phyloP scores from a whole-genome alignment of 2,113 vertebrate genomes.

The Columba janthina region DNA sequence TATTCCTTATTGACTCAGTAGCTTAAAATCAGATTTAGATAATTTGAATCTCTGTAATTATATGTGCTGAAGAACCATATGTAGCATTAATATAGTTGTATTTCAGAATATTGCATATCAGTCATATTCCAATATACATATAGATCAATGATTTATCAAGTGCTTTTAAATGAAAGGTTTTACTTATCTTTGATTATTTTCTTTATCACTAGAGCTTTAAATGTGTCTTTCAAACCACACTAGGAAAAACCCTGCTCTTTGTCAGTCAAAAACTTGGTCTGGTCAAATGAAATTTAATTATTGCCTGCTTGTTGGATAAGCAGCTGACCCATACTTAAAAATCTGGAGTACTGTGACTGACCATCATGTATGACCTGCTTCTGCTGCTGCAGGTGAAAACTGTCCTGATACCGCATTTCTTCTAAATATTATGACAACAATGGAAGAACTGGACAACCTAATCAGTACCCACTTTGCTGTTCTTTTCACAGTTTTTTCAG shows the following conservation, averaged over 20 bases:
- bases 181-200: neutral
- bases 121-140: neutral
- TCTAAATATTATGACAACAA: neutral
- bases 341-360: neutral
- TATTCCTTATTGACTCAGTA: neutral
- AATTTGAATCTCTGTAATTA: neutral
- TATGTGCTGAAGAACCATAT: neutral
- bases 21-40: neutral
- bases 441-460: neutral
- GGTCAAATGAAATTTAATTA: conserved; percentile 52
- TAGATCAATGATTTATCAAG: neutral
- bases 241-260: conserved; percentile 44
- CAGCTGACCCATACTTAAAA: neutral
- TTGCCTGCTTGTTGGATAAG: conserved; percentile 17
- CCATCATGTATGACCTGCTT: neutral
- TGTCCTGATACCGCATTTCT: neutral
- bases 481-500: neutral
- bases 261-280: conserved; percentile 52
- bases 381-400: neutral
- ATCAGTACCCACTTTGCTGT: neutral
- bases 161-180: neutral
- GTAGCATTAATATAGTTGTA: neutral
- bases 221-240: conserved; percentile 19
- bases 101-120: neutral
- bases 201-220: conserved; percentile 1